Evolutionary conservation across 2,888 invertebrate genomes (phyloP).

Genomic region (Melangyna quadrimaculata): DNA sequence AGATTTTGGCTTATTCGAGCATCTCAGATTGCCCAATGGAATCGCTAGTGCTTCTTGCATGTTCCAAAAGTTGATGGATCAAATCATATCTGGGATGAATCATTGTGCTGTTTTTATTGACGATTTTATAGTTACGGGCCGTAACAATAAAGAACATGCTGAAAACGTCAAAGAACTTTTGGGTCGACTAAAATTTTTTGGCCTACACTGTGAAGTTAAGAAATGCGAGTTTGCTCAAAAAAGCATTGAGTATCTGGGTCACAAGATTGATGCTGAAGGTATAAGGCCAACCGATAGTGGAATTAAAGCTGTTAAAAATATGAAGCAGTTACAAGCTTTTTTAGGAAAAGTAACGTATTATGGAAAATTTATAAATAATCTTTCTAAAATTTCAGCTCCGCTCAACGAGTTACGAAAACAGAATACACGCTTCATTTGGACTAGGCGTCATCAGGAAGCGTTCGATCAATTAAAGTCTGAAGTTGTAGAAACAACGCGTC

Average conservation of each 20-base stretch:
- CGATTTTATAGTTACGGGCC: conserved; percentile 59
- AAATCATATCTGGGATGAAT: conserved; percentile 40
- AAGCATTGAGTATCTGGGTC: conserved; percentile 38
- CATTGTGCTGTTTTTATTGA: conserved; percentile 57
- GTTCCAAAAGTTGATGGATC: conserved; percentile 52
- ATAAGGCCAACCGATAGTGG: conserved; percentile 54
- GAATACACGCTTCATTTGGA: conserved; percentile 38
- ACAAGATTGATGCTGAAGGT: conserved; percentile 48
- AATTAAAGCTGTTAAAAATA: conserved; percentile 44
- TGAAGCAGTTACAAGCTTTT: conserved; percentile 48
- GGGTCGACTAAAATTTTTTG: conserved; percentile 9
- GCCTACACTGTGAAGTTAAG: conserved; percentile 48
- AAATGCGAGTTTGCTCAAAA: conserved; percentile 53
- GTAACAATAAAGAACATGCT: conserved; percentile 41
- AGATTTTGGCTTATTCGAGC: conserved; percentile 8
- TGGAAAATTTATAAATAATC: conserved; percentile 51
- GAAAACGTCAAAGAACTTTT: conserved; percentile 37
- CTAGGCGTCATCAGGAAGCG: conserved; percentile 12
- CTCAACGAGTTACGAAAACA: conserved; percentile 35
- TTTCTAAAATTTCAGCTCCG: conserved; percentile 44
- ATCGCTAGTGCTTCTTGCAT: conserved; percentile 47
- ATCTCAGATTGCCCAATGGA: conserved; percentile 4
- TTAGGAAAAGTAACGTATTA: conserved; percentile 15
- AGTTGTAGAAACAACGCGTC: conserved; percentile 18
- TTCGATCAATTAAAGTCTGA: conserved; percentile 11